Percentiles rank a stretch among this genome's conserved stretches.
Evolutionary conservation across 1,140 invertebrate species (phyloP).

Genomic region (Cotesia typhae): DNA sequence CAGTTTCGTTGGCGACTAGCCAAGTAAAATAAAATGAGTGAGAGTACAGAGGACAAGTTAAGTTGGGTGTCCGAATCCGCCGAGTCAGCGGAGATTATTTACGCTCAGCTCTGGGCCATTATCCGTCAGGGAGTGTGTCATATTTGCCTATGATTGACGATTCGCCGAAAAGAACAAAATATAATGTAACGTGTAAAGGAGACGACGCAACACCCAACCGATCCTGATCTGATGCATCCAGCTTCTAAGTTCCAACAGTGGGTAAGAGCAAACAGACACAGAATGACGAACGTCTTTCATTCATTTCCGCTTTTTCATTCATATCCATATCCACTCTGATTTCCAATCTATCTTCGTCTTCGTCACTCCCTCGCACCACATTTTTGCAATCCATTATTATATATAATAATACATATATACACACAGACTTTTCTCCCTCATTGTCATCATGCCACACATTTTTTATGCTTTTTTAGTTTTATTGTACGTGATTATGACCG

Average conservation of each 20-base stretch:
- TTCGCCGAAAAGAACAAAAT: conserved; percentile 36
- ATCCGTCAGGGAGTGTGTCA: conserved; percentile 56
- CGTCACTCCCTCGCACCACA: conserved; percentile 43
- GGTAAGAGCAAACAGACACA: conserved; percentile 54
- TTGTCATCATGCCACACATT: neutral
- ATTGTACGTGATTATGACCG: conserved; percentile 55
- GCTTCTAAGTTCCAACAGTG: conserved; percentile 10
- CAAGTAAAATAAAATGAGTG: neutral
- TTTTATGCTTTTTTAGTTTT: neutral
- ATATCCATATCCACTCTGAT: conserved; percentile 18
- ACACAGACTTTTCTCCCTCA: no score
- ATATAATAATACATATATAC: conserved; percentile 23
- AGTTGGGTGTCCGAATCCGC: conserved; percentile 58
- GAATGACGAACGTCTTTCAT: conserved; percentile 61
- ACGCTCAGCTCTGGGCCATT: conserved; percentile 55
- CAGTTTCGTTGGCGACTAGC: no score
- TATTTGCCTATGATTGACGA: conserved; percentile 68
- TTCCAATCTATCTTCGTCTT: neutral
- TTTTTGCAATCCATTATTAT: conserved; percentile 51
- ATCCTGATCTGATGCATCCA: conserved; percentile 27
- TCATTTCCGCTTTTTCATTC: conserved; percentile 41
- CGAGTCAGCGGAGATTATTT: conserved; percentile 64
- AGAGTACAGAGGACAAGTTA: neutral
- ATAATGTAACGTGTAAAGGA: conserved; percentile 10
- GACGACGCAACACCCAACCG: conserved; percentile 43